These are phyloP conservation scores for Microcebus lehilahytsara DNA, from an alignment of 2,113 vertebrate genomes.

Conservation along the genomic window DNA sequence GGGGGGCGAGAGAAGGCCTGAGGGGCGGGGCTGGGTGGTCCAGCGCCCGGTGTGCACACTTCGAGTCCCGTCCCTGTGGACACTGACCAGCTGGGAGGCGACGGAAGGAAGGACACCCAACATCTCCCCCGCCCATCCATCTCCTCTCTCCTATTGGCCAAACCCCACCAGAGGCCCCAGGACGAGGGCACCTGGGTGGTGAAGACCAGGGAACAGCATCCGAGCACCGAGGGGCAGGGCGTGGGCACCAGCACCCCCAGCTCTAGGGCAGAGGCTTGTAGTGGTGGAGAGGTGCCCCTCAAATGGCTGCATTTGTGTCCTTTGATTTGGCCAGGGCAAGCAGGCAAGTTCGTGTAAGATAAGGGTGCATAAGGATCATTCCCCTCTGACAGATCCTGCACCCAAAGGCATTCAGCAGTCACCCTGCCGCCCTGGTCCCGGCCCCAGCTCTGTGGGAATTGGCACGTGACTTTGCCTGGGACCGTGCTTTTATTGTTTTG, in stretches of 20 bases:
- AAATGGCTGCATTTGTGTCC: neutral
- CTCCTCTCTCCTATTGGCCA: neutral
- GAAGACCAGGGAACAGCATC: neutral
- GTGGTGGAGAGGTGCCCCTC: neutral
- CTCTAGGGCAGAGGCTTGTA: neutral
- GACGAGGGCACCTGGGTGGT: neutral
- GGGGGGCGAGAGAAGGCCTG: fast-evolving
- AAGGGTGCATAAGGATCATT: neutral
- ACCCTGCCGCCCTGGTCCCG: neutral
- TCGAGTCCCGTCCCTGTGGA: neutral
- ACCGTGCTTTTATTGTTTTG: neutral
- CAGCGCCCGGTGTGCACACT: no score
- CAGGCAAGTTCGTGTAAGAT: neutral
- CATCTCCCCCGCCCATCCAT: neutral
- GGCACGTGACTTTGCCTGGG: neutral
- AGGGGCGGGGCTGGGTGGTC: fast-evolving
- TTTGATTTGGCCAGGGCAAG: neutral
- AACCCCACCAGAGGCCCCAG: neutral
- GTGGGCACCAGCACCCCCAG: neutral
- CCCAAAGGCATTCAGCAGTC: neutral
- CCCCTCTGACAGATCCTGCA: no score
- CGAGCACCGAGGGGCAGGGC: neutral
- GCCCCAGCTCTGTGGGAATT: neutral
- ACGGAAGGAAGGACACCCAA: neutral
- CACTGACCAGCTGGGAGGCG: neutral